Evolutionary conservation across 1,140 invertebrate genomes (phyloP), one percentile per base, ranked within the genome.

Genomic region (Acarapis woodi): DNA sequence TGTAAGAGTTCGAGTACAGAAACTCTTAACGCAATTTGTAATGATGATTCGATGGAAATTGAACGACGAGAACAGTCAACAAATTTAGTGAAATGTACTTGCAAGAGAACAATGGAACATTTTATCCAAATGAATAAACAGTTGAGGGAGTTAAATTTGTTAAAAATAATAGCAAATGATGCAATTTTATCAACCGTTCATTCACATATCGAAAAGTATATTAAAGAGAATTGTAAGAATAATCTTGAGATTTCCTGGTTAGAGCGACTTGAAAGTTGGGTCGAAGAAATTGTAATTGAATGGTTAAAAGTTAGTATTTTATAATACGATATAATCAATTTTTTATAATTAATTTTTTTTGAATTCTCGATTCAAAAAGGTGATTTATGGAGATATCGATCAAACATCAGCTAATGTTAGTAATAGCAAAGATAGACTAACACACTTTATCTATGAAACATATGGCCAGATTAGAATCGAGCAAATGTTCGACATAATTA

Each of bases 401-500:
- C 14, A 21, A 20, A 18, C 22, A 12, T 21, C 20, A 9, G n/a
- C n/a, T n/a, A n/a, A n/a, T n/a, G n/a, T n/a, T n/a, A 16, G 24
- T 16, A 16, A 14, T 20, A n/a, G 18, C n/a, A 32, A 44, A 5
- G 35, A 38, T 16, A 36, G 31, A 38, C 15, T 43, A 12, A 32
- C 23, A 1, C 33, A 82, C 52, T 75, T 72, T 51, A 60, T 90
- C 32, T 82, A 76, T 50, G 75, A 85, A 54, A 76, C 68, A 6
- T 90, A 83, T 49, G 82, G 76, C 12, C 69, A 68, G 50, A 65
- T 72, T 32, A 66, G 80, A 45, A 87, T 88, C 38, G 71, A 80
- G 49, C 78, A 90, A 51, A 60, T 94, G 30, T 93, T 93, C 53
- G 80, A 78, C 49, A 90, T 90, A 35, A 85, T 90, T 39, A 85